phyloP scores from a whole-genome alignment of 2,888 invertebrate species.

The Elmis aenea region DNA sequence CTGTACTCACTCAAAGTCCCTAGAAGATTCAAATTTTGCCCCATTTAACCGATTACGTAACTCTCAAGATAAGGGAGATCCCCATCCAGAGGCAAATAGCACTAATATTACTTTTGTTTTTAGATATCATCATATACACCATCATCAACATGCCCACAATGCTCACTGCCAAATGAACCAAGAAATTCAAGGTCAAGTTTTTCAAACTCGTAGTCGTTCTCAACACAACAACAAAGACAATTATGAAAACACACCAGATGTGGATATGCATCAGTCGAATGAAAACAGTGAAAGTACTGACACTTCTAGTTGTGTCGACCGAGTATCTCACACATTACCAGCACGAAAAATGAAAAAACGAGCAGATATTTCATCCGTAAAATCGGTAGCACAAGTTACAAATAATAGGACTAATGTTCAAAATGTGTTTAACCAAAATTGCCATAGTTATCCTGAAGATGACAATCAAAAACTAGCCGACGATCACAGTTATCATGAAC shows the following conservation, averaged over 20 bases:
- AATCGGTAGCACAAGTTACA: constrained; percentile 37
- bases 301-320: constrained; percentile 46
- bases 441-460: constrained; percentile 28
- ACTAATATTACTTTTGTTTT: constrained; percentile 2
- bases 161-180: constrained; percentile 46
- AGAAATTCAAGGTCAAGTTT: constrained; percentile 37
- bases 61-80: too few species aligned
- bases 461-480: constrained; percentile 32
- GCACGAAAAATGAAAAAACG: constrained; percentile 55
- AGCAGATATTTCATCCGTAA: constrained; percentile 47
- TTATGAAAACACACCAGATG: constrained; percentile 52
- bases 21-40: too few species aligned
- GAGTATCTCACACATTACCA: constrained; percentile 53
- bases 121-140: constrained; percentile 42
- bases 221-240: constrained; percentile 47
- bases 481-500: constrained; percentile 44
- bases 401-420: constrained; percentile 47
- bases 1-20: too few species aligned
- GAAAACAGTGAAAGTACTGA: constrained; percentile 48
- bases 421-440: constrained; percentile 39
- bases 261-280: constrained; percentile 41
- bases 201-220: constrained; percentile 34
- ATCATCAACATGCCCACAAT: constrained; percentile 44
- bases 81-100: too few species aligned
- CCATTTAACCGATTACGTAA: too few species aligned